Evolutionary conservation across 2,888 invertebrate genomes (phyloP).

Genomic region (Lucinisca nassula): DNA sequence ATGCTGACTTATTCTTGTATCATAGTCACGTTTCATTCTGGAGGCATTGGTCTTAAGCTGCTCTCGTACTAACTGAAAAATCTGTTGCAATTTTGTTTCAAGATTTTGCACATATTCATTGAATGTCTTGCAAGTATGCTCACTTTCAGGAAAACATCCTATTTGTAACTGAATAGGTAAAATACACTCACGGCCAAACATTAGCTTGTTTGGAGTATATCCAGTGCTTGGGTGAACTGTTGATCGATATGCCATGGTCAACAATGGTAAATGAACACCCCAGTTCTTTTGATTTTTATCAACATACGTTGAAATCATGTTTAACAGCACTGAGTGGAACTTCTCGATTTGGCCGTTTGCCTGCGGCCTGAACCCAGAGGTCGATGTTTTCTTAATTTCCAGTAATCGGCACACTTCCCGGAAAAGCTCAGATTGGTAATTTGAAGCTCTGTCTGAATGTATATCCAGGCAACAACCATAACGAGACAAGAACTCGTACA

Average conservation of each 20-base stretch:
- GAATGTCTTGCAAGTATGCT: not conserved
- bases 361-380: no score
- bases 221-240: constrained; percentile 24
- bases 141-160: not conserved
- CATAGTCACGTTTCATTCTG: constrained; percentile 32
- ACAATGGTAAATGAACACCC: constrained; percentile 14
- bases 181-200: constrained; percentile 27
- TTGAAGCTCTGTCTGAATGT: no score
- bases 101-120: constrained; percentile 22
- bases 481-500: no score
- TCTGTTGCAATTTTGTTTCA: not conserved
- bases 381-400: no score
- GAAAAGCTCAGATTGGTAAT: no score
- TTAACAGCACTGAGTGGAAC: no score
- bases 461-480: no score
- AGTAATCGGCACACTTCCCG: no score
- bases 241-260: constrained; percentile 19
- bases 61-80: constrained; percentile 14
- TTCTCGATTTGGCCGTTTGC: no score
- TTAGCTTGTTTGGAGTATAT: constrained; percentile 28
- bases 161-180: not conserved
- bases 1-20: constrained; percentile 17
- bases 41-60: constrained; percentile 8
- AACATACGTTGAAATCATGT: constrained; percentile 15
- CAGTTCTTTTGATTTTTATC: constrained; percentile 24